phyloP scores from a whole-genome alignment of 2,888 invertebrate genomes.

The Xestia xanthographa region DNA sequence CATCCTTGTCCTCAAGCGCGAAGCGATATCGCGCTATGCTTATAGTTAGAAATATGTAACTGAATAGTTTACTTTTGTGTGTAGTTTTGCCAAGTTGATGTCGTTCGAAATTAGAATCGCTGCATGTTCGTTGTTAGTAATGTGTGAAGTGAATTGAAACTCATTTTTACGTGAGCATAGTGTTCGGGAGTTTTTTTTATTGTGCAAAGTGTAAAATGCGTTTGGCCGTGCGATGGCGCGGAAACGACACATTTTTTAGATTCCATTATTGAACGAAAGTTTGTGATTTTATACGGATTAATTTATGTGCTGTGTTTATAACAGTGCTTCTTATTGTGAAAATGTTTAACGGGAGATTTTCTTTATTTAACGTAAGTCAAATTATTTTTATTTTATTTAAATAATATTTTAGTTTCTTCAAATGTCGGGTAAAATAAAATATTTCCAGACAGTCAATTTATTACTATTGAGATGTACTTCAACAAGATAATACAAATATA shows the following conservation, averaged over 20 bases:
- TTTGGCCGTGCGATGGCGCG: conserved; percentile 76
- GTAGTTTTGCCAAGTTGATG: conserved; percentile 85
- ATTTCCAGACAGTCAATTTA: conserved; percentile 10
- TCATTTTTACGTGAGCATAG: conserved; percentile 66
- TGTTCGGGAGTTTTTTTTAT: conserved; percentile 67
- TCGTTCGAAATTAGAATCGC: conserved; percentile 80
- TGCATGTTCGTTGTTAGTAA: conserved; percentile 68
- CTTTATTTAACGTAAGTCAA: conserved; percentile 63
- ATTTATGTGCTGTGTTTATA: conserved; percentile 60
- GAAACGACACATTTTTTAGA: conserved; percentile 78
- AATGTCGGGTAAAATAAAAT: background rate
- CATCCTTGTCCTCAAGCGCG: conserved; percentile 73
- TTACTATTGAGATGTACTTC: conserved; percentile 13
- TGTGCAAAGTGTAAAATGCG: conserved; percentile 75
- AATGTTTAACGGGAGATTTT: conserved; percentile 62
- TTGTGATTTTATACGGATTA: conserved; percentile 58
- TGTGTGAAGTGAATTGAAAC: conserved; percentile 76
- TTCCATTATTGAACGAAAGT: conserved; percentile 65
- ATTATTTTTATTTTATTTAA: background rate
- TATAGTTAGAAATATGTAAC: conserved; percentile 75
- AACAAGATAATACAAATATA: conserved; percentile 48
- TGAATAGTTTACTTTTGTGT: conserved; percentile 85
- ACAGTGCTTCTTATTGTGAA: conserved; percentile 61
- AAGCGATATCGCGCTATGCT: conserved; percentile 76
- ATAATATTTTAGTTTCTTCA: background rate